A percentile compares a stretch with the other conserved stretches of the same genome.
phyloP scores from a whole-genome alignment of 2,888 invertebrate genomes.

The Ryuthela nishihirai region DNA sequence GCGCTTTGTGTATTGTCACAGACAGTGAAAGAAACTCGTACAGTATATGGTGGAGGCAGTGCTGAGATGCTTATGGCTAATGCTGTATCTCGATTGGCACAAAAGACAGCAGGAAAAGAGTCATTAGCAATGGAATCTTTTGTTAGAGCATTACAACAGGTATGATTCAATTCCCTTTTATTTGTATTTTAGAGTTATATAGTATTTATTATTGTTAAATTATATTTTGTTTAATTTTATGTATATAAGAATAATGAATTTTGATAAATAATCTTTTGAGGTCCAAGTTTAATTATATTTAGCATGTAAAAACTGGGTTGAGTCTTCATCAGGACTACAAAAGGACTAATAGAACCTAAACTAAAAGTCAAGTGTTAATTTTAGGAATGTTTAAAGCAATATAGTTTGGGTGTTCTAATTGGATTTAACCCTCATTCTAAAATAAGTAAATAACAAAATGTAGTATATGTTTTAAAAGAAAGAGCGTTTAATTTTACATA shows the following conservation, averaged over 20 bases:
- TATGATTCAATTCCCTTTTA: constrained; percentile 1
- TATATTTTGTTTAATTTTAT: background rate
- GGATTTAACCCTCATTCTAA: too few species aligned
- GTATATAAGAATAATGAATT: background rate
- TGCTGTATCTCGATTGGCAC: constrained; percentile 77
- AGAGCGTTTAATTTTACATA: too few species aligned
- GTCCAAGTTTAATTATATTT: too few species aligned
- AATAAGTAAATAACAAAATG: too few species aligned
- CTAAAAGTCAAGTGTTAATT: too few species aligned
- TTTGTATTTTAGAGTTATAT: background rate
- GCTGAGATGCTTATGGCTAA: constrained; percentile 97
- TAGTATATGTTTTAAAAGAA: too few species aligned
- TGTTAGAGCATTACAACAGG: constrained; percentile 68
- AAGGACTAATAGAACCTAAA: too few species aligned
- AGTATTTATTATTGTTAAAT: background rate
- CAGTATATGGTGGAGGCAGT: constrained; percentile 87
- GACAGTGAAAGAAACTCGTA: constrained; percentile 87
- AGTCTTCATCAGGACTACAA: too few species aligned
- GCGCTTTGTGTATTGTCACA: constrained; percentile 95
- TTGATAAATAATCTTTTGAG: too few species aligned
- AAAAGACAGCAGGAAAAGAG: constrained; percentile 92
- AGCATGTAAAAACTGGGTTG: too few species aligned
- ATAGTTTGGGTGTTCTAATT: too few species aligned
- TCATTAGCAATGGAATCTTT: constrained; percentile 95
- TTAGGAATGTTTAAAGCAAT: too few species aligned